Evolutionary conservation across 1,140 invertebrate species (phyloP), one percentile per base, ranked within the genome.

Genomic region (Danaus melanippus): DNA sequence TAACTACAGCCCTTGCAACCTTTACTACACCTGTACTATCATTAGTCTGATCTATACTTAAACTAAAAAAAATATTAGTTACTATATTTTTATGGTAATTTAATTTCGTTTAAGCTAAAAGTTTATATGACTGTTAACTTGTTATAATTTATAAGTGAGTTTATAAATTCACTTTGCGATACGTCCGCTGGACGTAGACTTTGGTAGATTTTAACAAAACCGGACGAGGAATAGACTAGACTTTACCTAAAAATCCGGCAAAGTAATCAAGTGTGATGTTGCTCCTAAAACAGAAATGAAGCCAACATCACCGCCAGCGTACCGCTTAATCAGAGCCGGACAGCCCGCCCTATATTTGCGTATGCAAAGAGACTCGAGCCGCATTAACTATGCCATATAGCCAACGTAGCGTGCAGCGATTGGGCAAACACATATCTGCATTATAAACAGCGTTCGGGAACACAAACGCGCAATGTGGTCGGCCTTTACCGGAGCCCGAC

Each of bases 381-480:
- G 66, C 83, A 87, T 87, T 87, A 87, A 84, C 83, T 79, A 87
- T 87, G 84, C 84, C 83, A 86, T 87, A 87, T 87, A 87, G 78
- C 78, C 83, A 84, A 79, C 80, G 79, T 79, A 86, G 80, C 86
- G 79, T 87, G 84, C 76, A 76, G 71, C 79, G 83, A 85, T 84
- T 78, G 82, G 79, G 80, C 84, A 84, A 84, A 87, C 84, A 87
- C 83, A 87, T 87, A 87, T 88, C 86, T 87, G 83, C 86, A 88
- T 88, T 88, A 87, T 87, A 87, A 87, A 88, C 86, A 88, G 81
- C 73, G 76, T 78, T 73, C 78, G 80, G 71, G 75, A 71, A 74
- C 79, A 86, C 84, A 86, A 88, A 87, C 84, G 81, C 76, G 79
- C 76, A 67, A 75, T 86, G 83, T 81, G 81, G 83, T 86, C 71